Evolutionary conservation across 2,113 vertebrate species (phyloP), one percentile per base, ranked within the genome.

Genomic region (Anoplopoma fimbria): DNA sequence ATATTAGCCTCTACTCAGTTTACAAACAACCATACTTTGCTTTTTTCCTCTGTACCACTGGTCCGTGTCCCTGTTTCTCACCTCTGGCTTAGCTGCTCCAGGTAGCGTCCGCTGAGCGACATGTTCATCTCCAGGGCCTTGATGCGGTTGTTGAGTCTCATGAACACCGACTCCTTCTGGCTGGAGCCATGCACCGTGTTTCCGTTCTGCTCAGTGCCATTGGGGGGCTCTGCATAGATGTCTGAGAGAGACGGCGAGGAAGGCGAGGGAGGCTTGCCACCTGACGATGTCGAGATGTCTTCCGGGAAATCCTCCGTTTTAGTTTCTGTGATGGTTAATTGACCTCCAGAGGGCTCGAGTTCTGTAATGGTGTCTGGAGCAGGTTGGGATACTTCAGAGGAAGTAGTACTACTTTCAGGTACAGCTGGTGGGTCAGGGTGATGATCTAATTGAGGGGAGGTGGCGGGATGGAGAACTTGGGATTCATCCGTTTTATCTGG

Each of bases 71-170:
- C 5, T 2, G 7, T n/a, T 3, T 6, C 73, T 86, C 65, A 99
- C 98, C 98, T 97, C 93, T 99, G 98, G 82, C 98, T 99, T 38
- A 99, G 97, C 85, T 99, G 98, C 83, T 99, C 98, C 80, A 99
- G 91, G 77, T 99, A 99, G 67, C 98, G 97, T 72, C 98, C 96
- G 53, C 98, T 99, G 62, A 99, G 97, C 2, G 98, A 99, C 98
- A 99, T 99, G 92, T 99, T 99, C 87, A 98, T 96, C 93, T 99
- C 98, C 77, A 99, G 92, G 74, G 97, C 97, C 90, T 99, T 99
- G 90, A 99, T 99, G 71, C 98, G 97, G 87, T 99, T 99, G 89
- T 98, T 99, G 72, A 99, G 96, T 64, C 98, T 96, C 98, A 99
- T 99, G 90, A 99, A 99, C 34, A 99, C 97, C 0, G 98, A 99